phyloP scores from a whole-genome alignment of 53 echinoderm and acorn worm species.

The Temnopleurus reevesii region DNA sequence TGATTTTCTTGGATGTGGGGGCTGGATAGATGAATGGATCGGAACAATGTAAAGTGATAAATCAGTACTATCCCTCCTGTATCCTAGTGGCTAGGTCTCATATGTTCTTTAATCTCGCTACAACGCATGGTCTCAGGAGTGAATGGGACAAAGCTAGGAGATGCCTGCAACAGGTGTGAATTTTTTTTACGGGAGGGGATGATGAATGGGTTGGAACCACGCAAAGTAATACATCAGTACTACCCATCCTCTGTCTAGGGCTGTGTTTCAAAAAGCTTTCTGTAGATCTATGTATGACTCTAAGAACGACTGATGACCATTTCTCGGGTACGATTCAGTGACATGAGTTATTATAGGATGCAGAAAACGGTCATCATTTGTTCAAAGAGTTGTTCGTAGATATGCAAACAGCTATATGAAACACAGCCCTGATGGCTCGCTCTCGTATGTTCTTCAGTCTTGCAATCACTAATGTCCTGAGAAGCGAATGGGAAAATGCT shows the following conservation, averaged over 20 bases:
- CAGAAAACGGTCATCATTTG: too few species aligned
- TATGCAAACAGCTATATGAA: too few species aligned
- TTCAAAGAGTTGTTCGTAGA: too few species aligned
- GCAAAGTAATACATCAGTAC: too few species aligned
- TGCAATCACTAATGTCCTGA: not conserved
- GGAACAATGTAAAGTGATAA: constrained; percentile 47
- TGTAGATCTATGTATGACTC: too few species aligned
- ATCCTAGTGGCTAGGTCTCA: constrained; percentile 83
- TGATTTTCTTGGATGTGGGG: not conserved
- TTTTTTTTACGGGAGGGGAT: not conserved
- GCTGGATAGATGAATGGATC: not conserved
- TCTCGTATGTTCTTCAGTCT: not conserved
- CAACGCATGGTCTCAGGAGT: constrained; percentile 67
- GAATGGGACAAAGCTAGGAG: constrained; percentile 87
- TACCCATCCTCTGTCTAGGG: too few species aligned
- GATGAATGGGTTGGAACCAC: not conserved
- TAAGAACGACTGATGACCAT: too few species aligned
- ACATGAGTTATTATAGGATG: too few species aligned
- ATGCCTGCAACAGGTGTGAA: constrained; percentile 76
- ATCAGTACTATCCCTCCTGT: constrained; percentile 82
- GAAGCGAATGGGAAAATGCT: not conserved
- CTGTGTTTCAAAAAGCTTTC: too few species aligned
- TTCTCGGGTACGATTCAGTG: too few species aligned
- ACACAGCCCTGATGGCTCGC: too few species aligned
- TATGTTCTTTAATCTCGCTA: constrained; percentile 89